Evolutionary conservation across 2,888 invertebrate genomes (phyloP), one percentile per base, ranked within the genome.

Genomic region (Leptinotarsa tumamoca): DNA sequence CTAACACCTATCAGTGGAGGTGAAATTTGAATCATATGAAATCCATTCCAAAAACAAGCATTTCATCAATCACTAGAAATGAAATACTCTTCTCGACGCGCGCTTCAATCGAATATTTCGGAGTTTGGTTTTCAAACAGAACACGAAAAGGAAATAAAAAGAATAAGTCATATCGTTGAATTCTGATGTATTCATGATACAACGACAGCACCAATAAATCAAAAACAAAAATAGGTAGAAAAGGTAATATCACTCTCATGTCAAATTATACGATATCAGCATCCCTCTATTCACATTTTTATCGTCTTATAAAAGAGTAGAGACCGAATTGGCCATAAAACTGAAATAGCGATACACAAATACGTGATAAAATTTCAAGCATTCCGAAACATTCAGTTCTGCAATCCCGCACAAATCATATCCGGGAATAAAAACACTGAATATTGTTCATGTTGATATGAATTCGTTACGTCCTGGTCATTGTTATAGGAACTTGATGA

Each of bases 251-350:
- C 68, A 72, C 69, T 75, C 75, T 71, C 72, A 63, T 72, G 75
- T 75, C 75, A 72, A 75, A 75, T 75, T 75, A 75, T 72, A 69
- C 71, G 49, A 66, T 72, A 75, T 75, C 72, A 75, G 72, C 75
- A 69, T 75, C 71, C 52, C 67, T 67, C 61, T 74, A 15, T 67
- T 67, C 67, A 52, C 74, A 74, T 71, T 74, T 74, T 74, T 74
- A 74, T 74, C 71, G 74, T 67, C 70, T 66, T 70, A 49, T 67
- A 63, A 63, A 63, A 63, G 33, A 33, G 63, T 63, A 33, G 63
- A 27, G 43, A 63, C 27, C 63, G 43, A 63, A 63, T 63, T 63
- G 63, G 63, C 63, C 33, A 63, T 63, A 63, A 63, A 63, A 33
- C 2, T 33, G 33, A 27, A 63, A 63, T 63, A 43, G 63, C 43